Base-by-base conservation (phyloP, 1,140 invertebrate genomes). In the Camponotus vicinus region DNA sequence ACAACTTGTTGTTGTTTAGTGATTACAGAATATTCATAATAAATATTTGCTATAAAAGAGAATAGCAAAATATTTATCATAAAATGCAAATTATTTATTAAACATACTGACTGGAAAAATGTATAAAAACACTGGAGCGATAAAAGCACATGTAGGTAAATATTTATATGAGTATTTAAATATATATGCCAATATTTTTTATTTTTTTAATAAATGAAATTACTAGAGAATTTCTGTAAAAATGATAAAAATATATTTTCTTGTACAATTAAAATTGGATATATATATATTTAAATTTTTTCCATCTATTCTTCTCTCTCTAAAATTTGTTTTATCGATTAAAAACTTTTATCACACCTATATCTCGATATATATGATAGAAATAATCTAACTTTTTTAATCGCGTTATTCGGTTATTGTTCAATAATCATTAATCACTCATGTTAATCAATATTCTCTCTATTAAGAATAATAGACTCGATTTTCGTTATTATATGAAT, bases 381-480 rank as follows among this genome's bases (percentile, higher is more conserved):
- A 40, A 34, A 27, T 8, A n/a, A 78, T 40, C 1, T 2, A 8
- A 57, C 13, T 34, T 15, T 13, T 15, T 27, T 7, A 18, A 52
- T 49, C 45, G 27, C 27, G 21, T 70, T 27, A 21, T 15, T 70
- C 42, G 13, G 13, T 70, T 4, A 21, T 40, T 80, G 37, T 57
- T 21, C 32, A 27, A 37, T 40, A 42, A 69, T 52, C 9, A 69
- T 69, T 34, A 18, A 40, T 37, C 45, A 6, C 21, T 69, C 9
- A 40, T 40, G n/a, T 78, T 9, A 79, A 37, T 67, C 18, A 37
- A 52, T 52, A 52, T 57, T 15, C 21, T 59, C 40, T 21, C 15
- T 32, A 27, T 42, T 66, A 21, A 55, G 37, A 63, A 70, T 63
- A 45, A 15, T 66, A 88, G 88, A 88, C 87, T 89, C 87, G 87